These are phyloP conservation scores for Drosophila takahashii DNA, from an alignment of 1,140 invertebrate genomes.

Conservation along the genomic window DNA sequence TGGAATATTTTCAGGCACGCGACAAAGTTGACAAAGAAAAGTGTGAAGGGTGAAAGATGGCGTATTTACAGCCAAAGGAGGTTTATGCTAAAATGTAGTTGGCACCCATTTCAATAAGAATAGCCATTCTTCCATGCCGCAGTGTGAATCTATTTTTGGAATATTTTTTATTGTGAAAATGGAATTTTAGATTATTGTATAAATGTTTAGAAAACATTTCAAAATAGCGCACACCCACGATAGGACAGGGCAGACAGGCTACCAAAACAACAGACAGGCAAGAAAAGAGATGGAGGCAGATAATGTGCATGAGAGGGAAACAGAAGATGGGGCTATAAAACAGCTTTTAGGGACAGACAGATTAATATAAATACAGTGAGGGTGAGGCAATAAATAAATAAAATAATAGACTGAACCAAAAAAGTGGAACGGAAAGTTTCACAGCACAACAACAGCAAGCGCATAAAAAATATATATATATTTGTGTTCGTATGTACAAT, in stretches of 20 bases:
- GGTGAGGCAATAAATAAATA: slow-evolving; percentile 30
- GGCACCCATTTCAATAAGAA: background rate
- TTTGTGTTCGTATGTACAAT: slow-evolving; percentile 26
- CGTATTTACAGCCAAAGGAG: slow-evolving; percentile 5
- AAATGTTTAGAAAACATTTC: slow-evolving; percentile 71
- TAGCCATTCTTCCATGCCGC: background rate
- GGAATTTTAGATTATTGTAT: slow-evolving; percentile 58
- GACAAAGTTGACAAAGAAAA: slow-evolving; percentile 20
- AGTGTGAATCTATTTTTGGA: slow-evolving; percentile 33
- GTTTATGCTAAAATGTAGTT: background rate
- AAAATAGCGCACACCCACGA: slow-evolving; percentile 41
- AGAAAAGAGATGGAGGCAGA: slow-evolving; percentile 21
- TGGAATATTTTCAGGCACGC: background rate
- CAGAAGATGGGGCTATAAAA: slow-evolving; percentile 14
- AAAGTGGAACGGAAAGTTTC: slow-evolving; percentile 51
- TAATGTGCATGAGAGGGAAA: slow-evolving; percentile 22
- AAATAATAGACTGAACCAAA: slow-evolving; percentile 12
- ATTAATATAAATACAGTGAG: slow-evolving; percentile 14
- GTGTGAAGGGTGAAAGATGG: slow-evolving; percentile 34
- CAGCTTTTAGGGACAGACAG: slow-evolving; percentile 26
- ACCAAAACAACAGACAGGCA: slow-evolving; percentile 13
- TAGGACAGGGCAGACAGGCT: slow-evolving; percentile 18
- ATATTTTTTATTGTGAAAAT: slow-evolving; percentile 60
- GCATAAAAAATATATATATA: slow-evolving; percentile 58
- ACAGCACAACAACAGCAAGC: slow-evolving; percentile 64